phyloP scores from a whole-genome alignment of 2,797 vertebrate species.

The Hipposideros larvatus region DNA sequence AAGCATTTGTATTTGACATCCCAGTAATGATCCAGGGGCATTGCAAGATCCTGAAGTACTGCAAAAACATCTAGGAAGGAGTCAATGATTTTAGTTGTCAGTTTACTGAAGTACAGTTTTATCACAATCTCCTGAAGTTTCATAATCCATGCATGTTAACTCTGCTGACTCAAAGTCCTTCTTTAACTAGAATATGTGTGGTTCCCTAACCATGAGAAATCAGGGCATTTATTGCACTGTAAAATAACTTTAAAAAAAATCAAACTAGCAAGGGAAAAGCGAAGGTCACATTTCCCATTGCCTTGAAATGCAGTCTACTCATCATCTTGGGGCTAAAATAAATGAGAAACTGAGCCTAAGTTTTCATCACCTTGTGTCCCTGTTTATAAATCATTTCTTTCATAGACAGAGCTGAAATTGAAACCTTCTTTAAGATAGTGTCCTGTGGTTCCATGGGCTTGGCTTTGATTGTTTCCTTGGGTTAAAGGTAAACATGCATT shows the following conservation, averaged over 20 bases:
- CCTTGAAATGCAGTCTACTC: not conserved
- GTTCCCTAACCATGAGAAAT: not conserved
- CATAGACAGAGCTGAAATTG: not conserved
- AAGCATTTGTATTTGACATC: not conserved
- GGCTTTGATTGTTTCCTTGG: not conserved
- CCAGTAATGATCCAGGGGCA: not conserved
- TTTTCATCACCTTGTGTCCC: not conserved
- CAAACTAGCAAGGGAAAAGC: not conserved
- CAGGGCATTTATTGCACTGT: not conserved
- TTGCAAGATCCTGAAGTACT: not conserved
- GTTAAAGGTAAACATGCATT: not conserved
- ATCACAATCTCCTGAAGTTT: not conserved
- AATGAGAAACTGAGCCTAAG: not conserved
- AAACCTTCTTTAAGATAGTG: not conserved
- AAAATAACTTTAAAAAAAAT: not conserved
- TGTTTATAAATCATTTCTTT: not conserved
- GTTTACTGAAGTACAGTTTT: slow-evolving; percentile 26
- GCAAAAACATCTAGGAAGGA: not conserved
- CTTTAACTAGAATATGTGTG: not conserved
- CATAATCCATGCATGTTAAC: not conserved
- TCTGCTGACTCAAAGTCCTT: not conserved
- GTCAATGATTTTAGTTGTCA: not conserved
- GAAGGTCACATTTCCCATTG: not conserved
- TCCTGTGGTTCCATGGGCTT: not conserved
- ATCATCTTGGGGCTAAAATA: not conserved